Base-by-base conservation (phyloP, 1,140 invertebrate species). In the Maniola jurtina region DNA sequence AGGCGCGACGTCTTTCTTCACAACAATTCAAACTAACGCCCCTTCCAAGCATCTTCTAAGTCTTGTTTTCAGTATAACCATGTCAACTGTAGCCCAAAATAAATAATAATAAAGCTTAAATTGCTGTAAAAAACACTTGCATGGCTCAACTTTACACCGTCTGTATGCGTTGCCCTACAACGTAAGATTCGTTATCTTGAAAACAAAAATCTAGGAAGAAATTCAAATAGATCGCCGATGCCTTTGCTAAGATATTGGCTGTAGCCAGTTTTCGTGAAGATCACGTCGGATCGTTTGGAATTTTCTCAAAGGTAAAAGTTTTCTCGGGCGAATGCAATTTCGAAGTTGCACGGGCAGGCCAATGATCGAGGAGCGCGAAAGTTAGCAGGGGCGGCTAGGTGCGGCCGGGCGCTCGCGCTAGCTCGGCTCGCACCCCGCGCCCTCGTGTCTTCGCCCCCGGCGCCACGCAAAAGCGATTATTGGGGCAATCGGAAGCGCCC, bases 391-490 rank as follows among this genome's bases (percentile, higher is more conserved):
- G 14, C 67, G 67, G 66, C 66, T 16, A 52, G 48, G 38, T 40
- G 55, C 35, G 55, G 55, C 35, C 35, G 55, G 55, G 15, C 25
- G 25, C 25, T 25, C 25, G 33, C 35, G 55, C 55, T 16, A 36
- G 34, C 50, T 70, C 61, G 47, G 56, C 64, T 70, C 61, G 33
- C 62, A 55, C 61, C 45, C 65, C 70, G 66, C 62, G 70, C 65
- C 55, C 70, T 66, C 71, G 59, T 58, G 65, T 52, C 68, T 61
- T 64, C 56, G 67, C 68, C 63, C 62, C 65, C 61, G 66, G 64
- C 60, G 70, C 73, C 77, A 73, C 81, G 85, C 81, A 84, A 86
- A 87, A 79, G 81, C 81, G 85, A 86, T 88, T 86, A 89, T 88
- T 88, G 81, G 80, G 81, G 83, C 85, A 89, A 90, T 89, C 81